Evolutionary conservation across 2,888 invertebrate species (phyloP), one percentile per base, ranked within the genome.

Genomic region (Leucoptera coffeella): DNA sequence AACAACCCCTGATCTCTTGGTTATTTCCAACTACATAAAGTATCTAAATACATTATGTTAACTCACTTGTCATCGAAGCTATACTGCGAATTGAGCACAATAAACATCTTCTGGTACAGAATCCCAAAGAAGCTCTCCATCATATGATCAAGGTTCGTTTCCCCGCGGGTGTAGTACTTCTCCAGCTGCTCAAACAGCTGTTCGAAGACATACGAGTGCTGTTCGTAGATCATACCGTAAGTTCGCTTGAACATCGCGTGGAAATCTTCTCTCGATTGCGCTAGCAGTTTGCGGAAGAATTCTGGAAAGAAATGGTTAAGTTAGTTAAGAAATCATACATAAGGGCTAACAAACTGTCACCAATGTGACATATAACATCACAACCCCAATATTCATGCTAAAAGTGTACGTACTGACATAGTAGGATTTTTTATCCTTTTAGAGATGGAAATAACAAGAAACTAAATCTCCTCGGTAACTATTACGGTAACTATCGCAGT

Each of bases 181-280:
- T 93, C 91, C 39, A 96, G 73, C 47, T 93, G 86, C 35, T 78
- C 78, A 62, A 94, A 96, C 33, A 96, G 77, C 50, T 92, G 86
- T 35, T 85, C 84, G 65, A 96, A 96, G 24, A 96, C 88, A 47
- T 87, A 85, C 8, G 93, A 80, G 59, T 96, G 92, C 49, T 91
- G 86, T 50, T 94, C 86, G 73, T 96, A 96, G 41, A 95, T 81
- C 56, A 91, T 82, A 28, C 95, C 95, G 65, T 96, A 96, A 1
- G 95, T 96, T 39, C 82, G 78, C 48, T 87, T 86, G 73, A 95
- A 96, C 95, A 96, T 95, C 34, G 82, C 80, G 64, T 96, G 91
- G 56, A 96, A 91, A 50, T 88, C 91, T 38, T 75, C 76, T 41
- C 87, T 84, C 12, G 93, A 90, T 37, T 82, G 80, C 39, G 78